Evolutionary conservation across 1,140 invertebrate genomes (phyloP).

Genomic region (Potamilus streckersoni): DNA sequence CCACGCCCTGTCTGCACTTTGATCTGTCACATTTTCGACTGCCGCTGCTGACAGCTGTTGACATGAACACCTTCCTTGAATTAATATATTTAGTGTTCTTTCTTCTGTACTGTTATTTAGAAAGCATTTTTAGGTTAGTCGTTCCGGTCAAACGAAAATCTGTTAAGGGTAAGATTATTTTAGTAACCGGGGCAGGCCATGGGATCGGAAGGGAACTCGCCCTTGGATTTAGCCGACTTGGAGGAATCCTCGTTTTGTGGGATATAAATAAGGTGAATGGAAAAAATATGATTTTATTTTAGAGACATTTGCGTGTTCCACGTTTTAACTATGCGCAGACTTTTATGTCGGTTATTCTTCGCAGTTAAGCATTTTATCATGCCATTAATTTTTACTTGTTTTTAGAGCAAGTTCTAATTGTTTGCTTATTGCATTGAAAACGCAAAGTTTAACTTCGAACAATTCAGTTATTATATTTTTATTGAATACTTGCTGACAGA

Average conservation of each 20-base stretch:
- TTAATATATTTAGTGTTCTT: constrained; percentile 12
- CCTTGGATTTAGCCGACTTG: constrained; percentile 80
- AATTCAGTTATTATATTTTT: too few species aligned
- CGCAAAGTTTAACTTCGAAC: too few species aligned
- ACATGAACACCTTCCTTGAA: constrained; percentile 17
- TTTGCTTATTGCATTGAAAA: too few species aligned
- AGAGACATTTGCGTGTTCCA: neutral
- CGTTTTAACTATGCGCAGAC: neutral
- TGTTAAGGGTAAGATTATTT: constrained; percentile 45
- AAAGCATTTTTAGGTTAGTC: constrained; percentile 36
- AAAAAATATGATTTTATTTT: neutral
- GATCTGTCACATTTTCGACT: too few species aligned
- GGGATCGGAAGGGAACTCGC: constrained; percentile 90
- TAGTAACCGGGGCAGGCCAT: constrained; percentile 69
- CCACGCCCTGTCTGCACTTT: too few species aligned
- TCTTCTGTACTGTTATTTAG: constrained; percentile 33
- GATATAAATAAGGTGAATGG: constrained; percentile 83
- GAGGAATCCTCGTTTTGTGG: constrained; percentile 88
- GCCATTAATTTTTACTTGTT: neutral
- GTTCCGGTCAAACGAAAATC: constrained; percentile 43
- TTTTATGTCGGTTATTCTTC: neutral
- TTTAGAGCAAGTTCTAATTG: neutral
- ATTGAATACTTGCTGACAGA: too few species aligned
- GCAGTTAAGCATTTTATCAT: too few species aligned
- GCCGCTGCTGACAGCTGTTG: neutral